Conservation (phyloP, 1,140 invertebrate genomes). For the Sycobia sp. region DNA sequence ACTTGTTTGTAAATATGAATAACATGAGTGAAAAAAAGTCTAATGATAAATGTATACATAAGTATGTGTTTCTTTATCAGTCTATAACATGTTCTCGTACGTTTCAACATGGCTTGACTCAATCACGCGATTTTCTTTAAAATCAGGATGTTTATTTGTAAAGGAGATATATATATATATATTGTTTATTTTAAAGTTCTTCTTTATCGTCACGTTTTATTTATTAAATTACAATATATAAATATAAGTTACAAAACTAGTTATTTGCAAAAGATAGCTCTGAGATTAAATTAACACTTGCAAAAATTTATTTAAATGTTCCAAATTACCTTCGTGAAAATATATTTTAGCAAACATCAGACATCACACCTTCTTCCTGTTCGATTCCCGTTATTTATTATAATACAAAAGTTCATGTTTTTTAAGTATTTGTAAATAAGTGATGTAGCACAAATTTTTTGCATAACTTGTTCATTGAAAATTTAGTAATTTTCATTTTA, state of each 20-base stretch:
- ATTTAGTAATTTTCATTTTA: too few species aligned
- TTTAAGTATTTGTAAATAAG: too few species aligned
- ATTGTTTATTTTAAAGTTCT: not conserved
- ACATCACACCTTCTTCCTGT: too few species aligned
- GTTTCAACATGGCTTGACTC: not conserved
- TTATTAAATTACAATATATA: slow-evolving; percentile 12
- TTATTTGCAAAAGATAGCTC: slow-evolving; percentile 12
- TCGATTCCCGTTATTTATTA: too few species aligned
- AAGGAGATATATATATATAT: too few species aligned
- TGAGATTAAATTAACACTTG: slow-evolving; percentile 25
- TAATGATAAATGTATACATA: slow-evolving; percentile 33
- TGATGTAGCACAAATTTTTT: too few species aligned
- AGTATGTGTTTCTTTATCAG: slow-evolving; percentile 33
- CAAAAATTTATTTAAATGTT: slow-evolving; percentile 22
- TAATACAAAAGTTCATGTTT: too few species aligned
- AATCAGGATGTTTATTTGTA: slow-evolving; percentile 8
- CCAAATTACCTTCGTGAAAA: slow-evolving; percentile 9
- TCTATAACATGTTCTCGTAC: slow-evolving; percentile 15
- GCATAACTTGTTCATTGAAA: too few species aligned
- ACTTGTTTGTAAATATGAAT: slow-evolving; percentile 51
- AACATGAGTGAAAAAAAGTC: slow-evolving; percentile 35
- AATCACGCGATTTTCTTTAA: slow-evolving; percentile 7
- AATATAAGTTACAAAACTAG: slow-evolving; percentile 8
- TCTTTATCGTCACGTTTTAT: slow-evolving; percentile 18
- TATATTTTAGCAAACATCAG: slow-evolving; percentile 9